A percentile compares a stretch with the other conserved stretches of the same genome.
These are phyloP conservation scores for Margarornis squamiger DNA, from an alignment of 2,797 vertebrate genomes.

Conservation along the genomic window DNA sequence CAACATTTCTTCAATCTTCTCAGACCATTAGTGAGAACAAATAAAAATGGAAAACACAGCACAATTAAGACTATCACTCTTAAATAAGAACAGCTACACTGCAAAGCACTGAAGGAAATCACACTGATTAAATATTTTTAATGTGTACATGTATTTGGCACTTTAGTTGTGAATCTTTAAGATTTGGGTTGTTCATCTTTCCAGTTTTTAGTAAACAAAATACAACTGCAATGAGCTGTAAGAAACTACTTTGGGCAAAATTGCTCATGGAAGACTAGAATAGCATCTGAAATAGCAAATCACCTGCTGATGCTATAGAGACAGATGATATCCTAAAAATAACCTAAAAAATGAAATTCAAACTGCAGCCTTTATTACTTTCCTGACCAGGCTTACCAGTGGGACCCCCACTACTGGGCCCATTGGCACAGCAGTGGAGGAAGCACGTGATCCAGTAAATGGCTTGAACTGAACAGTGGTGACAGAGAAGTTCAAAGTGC, in stretches of 20 bases:
- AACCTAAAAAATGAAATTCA: not conserved
- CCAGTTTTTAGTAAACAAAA: not conserved
- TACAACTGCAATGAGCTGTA: not conserved
- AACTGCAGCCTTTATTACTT: not conserved
- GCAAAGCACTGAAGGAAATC: not conserved
- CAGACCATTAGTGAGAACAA: not conserved
- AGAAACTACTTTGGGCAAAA: not conserved
- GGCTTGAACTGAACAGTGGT: not conserved
- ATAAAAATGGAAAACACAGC: not conserved
- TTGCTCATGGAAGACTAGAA: not conserved
- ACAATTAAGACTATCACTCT: not conserved
- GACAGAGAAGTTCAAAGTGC: not conserved
- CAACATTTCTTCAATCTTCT: conserved; percentile 1
- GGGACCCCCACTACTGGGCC: not conserved
- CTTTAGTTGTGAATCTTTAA: not conserved
- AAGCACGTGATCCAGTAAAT: not conserved
- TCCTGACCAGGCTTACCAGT: not conserved
- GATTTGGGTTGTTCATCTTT: not conserved
- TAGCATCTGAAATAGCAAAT: not conserved
- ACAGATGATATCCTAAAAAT: not conserved
- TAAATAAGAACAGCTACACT: not conserved
- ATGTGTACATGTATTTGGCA: not conserved
- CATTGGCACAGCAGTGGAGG: not conserved
- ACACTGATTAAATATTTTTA: not conserved
- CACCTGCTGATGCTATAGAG: not conserved